Evolutionary conservation across 2,888 invertebrate genomes (phyloP).

Genomic region (Cataglyphis livida): DNA sequence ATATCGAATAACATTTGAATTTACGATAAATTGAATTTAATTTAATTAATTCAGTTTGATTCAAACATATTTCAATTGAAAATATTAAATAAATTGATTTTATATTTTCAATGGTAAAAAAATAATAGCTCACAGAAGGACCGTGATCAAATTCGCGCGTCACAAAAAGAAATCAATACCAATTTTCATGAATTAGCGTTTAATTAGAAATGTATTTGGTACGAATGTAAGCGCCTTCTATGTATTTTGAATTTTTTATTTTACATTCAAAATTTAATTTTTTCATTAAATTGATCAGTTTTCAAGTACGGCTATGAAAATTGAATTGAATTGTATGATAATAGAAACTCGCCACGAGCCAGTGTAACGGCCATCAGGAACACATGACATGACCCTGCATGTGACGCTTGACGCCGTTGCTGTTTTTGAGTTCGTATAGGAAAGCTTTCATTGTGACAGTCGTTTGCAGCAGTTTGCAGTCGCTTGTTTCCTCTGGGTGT

Average conservation of each 20-base stretch:
- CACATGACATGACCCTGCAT: constrained; percentile 52
- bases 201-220: not conserved
- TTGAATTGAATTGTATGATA: not conserved
- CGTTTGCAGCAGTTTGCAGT: constrained; percentile 37
- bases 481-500: constrained; percentile 54
- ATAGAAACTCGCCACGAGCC: constrained; percentile 14
- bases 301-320: not conserved
- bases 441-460: constrained; percentile 66
- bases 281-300: not conserved
- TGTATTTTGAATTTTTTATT: not conserved
- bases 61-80: no score
- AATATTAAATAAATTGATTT: no score
- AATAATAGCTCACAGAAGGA: no score
- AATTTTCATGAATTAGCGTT: not conserved
- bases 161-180: not conserved
- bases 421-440: constrained; percentile 29
- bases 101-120: no score
- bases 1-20: no score
- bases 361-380: constrained; percentile 64
- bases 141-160: no score
- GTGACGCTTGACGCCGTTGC: constrained; percentile 61
- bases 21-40: no score
- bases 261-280: not conserved
- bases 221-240: not conserved
- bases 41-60: no score